Conservation (phyloP, 2,797 vertebrate genomes). For the Cuculus canorus region DNA sequence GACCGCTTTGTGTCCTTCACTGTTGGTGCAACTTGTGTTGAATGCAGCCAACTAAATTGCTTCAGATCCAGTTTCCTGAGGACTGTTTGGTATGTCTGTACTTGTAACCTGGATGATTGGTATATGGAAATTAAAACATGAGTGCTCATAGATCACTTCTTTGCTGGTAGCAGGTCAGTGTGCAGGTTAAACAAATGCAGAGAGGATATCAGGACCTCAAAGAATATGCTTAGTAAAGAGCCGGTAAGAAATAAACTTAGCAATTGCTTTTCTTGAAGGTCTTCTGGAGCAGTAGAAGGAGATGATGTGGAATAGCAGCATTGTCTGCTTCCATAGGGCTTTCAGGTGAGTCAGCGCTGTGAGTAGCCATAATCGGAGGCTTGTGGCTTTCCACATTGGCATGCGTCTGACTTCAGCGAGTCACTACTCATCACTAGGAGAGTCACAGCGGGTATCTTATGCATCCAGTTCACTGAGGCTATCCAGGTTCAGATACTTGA, state of each 20-base stretch:
- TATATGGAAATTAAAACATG: neutral
- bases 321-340: neutral
- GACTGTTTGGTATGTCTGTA: neutral
- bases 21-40: neutral
- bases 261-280: neutral
- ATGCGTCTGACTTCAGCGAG: neutral
- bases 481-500: neutral
- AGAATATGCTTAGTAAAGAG: neutral
- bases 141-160: neutral
- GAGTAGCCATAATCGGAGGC: neutral
- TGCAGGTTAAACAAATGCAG: neutral
- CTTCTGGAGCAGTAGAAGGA: neutral
- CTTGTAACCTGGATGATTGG: neutral
- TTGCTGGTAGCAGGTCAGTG: neutral
- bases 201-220: neutral
- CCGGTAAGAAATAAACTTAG: neutral
- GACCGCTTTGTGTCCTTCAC: neutral
- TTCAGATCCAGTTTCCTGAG: neutral
- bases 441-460: neutral
- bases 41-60: neutral
- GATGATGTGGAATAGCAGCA: neutral
- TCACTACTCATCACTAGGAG: neutral
- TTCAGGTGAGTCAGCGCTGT: constrained; percentile 36
- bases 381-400: constrained; percentile 24
- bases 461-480: neutral